Evolutionary conservation across 1,140 invertebrate genomes (phyloP).

Genomic region (Meteorus sp.): DNA sequence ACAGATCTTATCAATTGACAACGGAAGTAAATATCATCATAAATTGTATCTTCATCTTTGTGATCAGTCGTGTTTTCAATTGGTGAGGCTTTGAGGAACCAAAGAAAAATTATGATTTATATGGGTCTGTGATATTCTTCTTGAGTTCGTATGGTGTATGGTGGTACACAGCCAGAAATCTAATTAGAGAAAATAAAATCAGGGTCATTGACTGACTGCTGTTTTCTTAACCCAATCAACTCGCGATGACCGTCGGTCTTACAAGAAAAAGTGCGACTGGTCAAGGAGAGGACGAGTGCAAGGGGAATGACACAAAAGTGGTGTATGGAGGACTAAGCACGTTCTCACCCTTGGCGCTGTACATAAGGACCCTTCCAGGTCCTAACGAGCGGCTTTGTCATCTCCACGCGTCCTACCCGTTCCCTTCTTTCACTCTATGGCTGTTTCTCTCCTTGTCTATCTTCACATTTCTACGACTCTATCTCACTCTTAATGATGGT

Average conservation of each 20-base stretch:
- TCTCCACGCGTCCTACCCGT: slow-evolving; percentile 25
- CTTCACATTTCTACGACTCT: no score
- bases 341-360: slow-evolving; percentile 39
- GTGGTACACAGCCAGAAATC: no score
- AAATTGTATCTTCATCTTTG: no score
- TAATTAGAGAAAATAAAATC: no score
- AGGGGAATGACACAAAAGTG: slow-evolving; percentile 30
- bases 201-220: slow-evolving; percentile 16
- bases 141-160: no score
- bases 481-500: slow-evolving; percentile 43
- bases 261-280: slow-evolving; percentile 31
- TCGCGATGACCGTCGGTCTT: slow-evolving; percentile 34
- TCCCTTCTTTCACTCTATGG: slow-evolving; percentile 30
- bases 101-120: no score
- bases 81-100: no score
- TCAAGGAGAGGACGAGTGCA: slow-evolving; percentile 23
- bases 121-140: no score
- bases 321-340: slow-evolving; percentile 50
- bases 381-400: slow-evolving; percentile 53
- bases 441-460: slow-evolving; percentile 31
- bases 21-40: no score
- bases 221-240: slow-evolving; percentile 23
- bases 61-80: slow-evolving; percentile 1
- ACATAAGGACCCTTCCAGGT: slow-evolving; percentile 56
- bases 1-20: slow-evolving; percentile 1